Evolutionary conservation across 2,888 invertebrate genomes (phyloP), one percentile per base, ranked within the genome.

Genomic region (Priocnemis perturbator): DNA sequence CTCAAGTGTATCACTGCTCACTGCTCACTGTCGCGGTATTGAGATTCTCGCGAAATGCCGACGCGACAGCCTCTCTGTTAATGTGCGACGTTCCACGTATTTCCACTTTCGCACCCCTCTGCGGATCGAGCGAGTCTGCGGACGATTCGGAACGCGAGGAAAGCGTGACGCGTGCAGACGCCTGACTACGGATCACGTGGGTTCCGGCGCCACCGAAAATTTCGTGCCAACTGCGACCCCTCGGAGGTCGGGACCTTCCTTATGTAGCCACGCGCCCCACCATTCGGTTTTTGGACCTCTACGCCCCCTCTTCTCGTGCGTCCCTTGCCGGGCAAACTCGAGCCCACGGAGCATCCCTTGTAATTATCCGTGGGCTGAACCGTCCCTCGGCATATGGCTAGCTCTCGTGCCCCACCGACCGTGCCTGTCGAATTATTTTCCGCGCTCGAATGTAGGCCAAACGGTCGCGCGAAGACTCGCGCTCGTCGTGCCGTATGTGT

Each of bases 171-270:
- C 7, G 37, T 37, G 4, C 7, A 1, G 37, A 37, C 17, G n/a
- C 1, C n/a, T n/a, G n/a, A 19, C 1, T 11, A 11, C n/a, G 50
- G 50, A 19, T 50, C 50, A 50, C 50, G 58, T 17, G 44, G 37
- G 61, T 60, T 65, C 61, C 58, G 58, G 23, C 68, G 60, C 68
- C 70, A 64, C 50, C 75, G 78, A 76, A 60, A 82, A 76, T 81
- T 79, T 81, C 77, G 59, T 71, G 52, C 83, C 83, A 84, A 88
- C 88, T 88, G 86, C 86, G 87, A 83, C 87, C 87, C 86, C 86
- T 83, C 81, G 77, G 77, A 68, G 81, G 82, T 77, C 69, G 79
- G 82, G 73, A 73, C 79, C 81, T 83, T 81, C 81, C 83, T 87
- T 88, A 85, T 88, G 85, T 87, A 88, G 85, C 78, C 83, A 69